A percentile compares a stretch with the other conserved stretches of the same genome.
Conservation (phyloP, 2,113 vertebrate genomes). For the Plectropomus leopardus region DNA sequence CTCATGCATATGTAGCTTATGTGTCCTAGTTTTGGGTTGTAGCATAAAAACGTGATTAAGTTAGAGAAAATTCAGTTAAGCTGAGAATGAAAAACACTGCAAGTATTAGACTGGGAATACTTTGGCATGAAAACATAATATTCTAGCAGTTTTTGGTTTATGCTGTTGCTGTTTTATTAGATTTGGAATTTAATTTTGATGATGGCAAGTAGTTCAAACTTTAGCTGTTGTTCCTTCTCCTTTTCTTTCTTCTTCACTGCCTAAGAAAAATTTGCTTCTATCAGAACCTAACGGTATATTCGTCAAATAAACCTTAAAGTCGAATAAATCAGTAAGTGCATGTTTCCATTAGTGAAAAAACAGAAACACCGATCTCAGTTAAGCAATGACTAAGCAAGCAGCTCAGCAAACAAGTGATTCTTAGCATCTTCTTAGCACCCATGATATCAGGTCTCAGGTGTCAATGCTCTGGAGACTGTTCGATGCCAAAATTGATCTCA, state of each 20-base stretch:
- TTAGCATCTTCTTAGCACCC: background rate
- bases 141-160: constrained; percentile 9
- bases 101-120: background rate
- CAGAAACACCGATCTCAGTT: background rate
- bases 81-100: constrained; percentile 19
- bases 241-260: background rate
- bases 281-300: too few species aligned
- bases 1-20: constrained; percentile 1
- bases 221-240: constrained; percentile 6
- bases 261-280: background rate
- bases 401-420: background rate
- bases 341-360: background rate
- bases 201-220: background rate
- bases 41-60: constrained; percentile 7
- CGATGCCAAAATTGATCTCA: background rate
- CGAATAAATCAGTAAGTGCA: background rate
- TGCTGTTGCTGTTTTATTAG: background rate
- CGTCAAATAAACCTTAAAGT: background rate
- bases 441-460: background rate
- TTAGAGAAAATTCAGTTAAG: constrained; percentile 20
- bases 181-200: constrained; percentile 22
- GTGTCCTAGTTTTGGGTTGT: constrained; percentile 1
- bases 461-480: background rate
- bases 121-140: constrained; percentile 8
- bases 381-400: background rate